Conservation (phyloP, 2,797 vertebrate species). For the Myiotriccus ornatus region DNA sequence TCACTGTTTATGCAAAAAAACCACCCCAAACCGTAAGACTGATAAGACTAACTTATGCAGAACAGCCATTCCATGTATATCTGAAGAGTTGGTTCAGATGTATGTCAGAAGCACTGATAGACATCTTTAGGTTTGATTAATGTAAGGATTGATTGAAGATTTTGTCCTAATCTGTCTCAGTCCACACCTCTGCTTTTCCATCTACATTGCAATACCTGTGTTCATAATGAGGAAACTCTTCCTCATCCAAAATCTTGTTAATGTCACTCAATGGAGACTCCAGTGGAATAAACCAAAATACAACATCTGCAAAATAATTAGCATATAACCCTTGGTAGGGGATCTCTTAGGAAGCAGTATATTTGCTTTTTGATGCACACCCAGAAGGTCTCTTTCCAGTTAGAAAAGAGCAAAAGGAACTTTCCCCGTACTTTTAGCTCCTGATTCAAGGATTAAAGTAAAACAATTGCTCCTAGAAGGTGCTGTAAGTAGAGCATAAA, state of each 20-base stretch:
- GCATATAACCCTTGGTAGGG: not conserved
- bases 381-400: not conserved
- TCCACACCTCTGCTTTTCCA: not conserved
- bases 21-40: rapidly evolving
- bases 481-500: not conserved
- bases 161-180: not conserved
- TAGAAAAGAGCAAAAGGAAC: not conserved
- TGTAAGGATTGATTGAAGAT: not conserved
- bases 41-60: not conserved
- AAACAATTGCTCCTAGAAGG: not conserved
- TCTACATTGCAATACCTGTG: not conserved
- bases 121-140: not conserved
- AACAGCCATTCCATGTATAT: not conserved
- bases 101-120: not conserved
- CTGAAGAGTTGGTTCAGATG: not conserved
- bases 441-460: not conserved
- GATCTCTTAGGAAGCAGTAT: not conserved
- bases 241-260: not conserved
- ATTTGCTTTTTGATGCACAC: not conserved
- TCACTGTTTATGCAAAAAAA: not conserved
- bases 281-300: not conserved
- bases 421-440: not conserved
- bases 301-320: not conserved
- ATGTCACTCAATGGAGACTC: not conserved
- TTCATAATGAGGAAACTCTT: not conserved